Evolutionary conservation across 2,888 invertebrate genomes (phyloP).

Genomic region (Thalpophila matura): DNA sequence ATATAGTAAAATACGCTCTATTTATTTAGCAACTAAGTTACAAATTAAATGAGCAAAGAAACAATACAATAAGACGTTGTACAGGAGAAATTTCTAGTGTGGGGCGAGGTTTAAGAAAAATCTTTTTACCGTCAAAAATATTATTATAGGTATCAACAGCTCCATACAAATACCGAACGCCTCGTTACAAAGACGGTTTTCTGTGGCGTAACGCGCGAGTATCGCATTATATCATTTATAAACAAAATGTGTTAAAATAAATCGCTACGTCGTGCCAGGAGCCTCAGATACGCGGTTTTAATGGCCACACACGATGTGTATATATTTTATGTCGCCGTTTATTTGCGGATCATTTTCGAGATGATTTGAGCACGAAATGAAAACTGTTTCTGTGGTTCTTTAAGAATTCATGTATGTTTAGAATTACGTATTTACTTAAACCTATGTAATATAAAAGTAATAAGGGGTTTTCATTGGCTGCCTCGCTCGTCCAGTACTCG

Average conservation of each 20-base stretch:
- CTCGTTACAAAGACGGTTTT: constrained; percentile 79
- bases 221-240: constrained; percentile 91
- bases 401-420: constrained; percentile 3
- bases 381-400: constrained; percentile 44
- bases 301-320: constrained; percentile 67
- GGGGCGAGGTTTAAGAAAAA: background rate
- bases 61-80: too few relatives aligned
- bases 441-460: too few relatives aligned
- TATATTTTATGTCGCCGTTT: constrained; percentile 64
- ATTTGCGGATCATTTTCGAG: constrained; percentile 65
- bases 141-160: constrained; percentile 66
- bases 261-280: constrained; percentile 86
- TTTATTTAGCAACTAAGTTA: too few relatives aligned
- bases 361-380: constrained; percentile 63
- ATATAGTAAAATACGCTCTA: too few relatives aligned
- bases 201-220: constrained; percentile 82
- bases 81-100: too few relatives aligned
- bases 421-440: too few relatives aligned
- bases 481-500: too few relatives aligned
- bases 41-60: too few relatives aligned
- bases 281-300: constrained; percentile 85
- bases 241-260: constrained; percentile 91
- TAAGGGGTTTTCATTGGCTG: too few relatives aligned
- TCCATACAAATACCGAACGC: constrained; percentile 73
- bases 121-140: background rate